These are phyloP conservation scores for Galeruca laticollis DNA, from an alignment of 2,888 invertebrate species.

Conservation along the genomic window DNA sequence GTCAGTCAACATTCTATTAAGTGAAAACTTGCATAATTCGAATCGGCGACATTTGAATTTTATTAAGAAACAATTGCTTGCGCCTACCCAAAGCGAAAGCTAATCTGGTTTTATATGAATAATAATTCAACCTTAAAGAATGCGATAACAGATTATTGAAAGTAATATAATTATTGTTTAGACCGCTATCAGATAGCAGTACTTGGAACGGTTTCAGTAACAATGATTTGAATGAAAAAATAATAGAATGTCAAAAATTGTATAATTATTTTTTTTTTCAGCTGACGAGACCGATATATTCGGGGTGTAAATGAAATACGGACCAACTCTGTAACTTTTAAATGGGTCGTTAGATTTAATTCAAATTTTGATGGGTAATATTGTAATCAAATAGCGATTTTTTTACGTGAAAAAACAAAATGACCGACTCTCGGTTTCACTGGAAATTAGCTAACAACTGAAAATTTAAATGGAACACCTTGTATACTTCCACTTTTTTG, in stretches of 20 bases:
- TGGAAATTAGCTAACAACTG: too few relatives aligned
- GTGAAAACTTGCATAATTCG: conserved; percentile 29
- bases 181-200: neutral
- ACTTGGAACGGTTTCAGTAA: neutral
- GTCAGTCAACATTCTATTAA: conserved; percentile 22
- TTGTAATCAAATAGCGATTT: too few relatives aligned
- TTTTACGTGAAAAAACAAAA: too few relatives aligned
- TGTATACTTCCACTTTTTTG: too few relatives aligned
- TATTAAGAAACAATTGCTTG: conserved; percentile 25
- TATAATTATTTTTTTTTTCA: too few relatives aligned
- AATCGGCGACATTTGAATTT: conserved; percentile 26
- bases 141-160: neutral
- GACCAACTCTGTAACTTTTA: too few relatives aligned
- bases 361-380: too few relatives aligned
- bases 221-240: neutral
- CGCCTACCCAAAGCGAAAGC: conserved; percentile 23
- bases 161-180: neutral
- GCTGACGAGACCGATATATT: too few relatives aligned
- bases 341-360: too few relatives aligned
- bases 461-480: too few relatives aligned
- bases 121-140: conserved; percentile 18
- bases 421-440: too few relatives aligned
- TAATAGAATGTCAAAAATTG: neutral
- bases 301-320: too few relatives aligned
- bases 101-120: conserved; percentile 11